These are phyloP conservation scores for Melanerpes aurifrons DNA, from an alignment of 2,113 vertebrate species.

Conservation along the genomic window DNA sequence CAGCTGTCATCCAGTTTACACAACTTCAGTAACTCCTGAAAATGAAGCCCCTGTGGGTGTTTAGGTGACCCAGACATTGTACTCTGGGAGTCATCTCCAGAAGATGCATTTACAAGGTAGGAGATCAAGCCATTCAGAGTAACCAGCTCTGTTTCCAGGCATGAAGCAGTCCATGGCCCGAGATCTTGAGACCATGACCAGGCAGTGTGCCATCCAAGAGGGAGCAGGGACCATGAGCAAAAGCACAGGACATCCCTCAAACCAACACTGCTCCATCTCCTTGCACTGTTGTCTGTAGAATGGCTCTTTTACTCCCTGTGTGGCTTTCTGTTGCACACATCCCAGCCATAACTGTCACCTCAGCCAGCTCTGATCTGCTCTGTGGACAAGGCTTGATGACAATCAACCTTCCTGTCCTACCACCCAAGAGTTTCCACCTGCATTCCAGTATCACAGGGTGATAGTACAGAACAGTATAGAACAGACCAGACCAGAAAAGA, in stretches of 20 bases:
- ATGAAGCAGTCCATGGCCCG: rapidly evolving
- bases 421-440: background rate
- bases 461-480: too few species aligned
- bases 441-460: background rate
- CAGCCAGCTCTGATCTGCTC: background rate
- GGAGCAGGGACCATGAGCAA: too few species aligned
- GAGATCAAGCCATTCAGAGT: background rate
- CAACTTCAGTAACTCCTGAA: background rate
- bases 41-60: background rate
- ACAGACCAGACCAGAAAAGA: too few species aligned
- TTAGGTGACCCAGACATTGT: background rate
- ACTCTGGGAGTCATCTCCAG: background rate
- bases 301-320: rapidly evolving
- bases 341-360: background rate
- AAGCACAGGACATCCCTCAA: background rate
- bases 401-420: background rate
- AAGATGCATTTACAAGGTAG: background rate
- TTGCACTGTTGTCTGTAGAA: rapidly evolving
- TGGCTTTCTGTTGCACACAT: background rate
- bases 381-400: background rate
- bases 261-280: background rate
- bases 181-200: background rate
- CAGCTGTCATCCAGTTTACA: background rate
- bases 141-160: background rate
- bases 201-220: background rate